These are phyloP conservation scores for Tauraco erythrolophus DNA, from an alignment of 2,113 vertebrate species.

Conservation along the genomic window DNA sequence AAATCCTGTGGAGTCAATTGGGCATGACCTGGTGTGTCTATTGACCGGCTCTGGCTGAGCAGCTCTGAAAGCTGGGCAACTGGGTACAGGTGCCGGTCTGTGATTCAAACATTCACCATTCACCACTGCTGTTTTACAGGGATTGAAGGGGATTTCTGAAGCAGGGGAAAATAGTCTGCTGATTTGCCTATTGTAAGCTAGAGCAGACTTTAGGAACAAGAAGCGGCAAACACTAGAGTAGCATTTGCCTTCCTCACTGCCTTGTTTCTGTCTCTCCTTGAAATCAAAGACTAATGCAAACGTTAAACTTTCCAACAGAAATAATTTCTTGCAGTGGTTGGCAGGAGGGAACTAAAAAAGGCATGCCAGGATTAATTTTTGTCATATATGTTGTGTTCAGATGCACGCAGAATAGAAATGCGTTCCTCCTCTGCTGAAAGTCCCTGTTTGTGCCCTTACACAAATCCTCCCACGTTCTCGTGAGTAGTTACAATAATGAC, in stretches of 20 bases:
- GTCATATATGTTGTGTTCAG: neutral
- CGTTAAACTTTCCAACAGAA: constrained; percentile 6
- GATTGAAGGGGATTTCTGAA: neutral
- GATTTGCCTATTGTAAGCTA: neutral
- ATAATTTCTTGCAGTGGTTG: neutral
- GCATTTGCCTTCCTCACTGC: neutral
- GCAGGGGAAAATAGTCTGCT: neutral
- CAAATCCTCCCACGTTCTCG: constrained; percentile 5
- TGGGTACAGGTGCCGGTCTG: neutral
- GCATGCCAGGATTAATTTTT: neutral
- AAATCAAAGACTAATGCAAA: neutral
- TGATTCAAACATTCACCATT: neutral
- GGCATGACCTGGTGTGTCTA: neutral
- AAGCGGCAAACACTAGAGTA: neutral
- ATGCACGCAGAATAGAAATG: neutral
- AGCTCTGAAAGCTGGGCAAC: neutral
- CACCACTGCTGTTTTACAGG: neutral
- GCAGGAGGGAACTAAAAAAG: neutral
- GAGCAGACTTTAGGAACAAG: neutral
- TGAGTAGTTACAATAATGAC: constrained; percentile 17
- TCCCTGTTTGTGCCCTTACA: constrained; percentile 6
- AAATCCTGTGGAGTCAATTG: constrained; percentile 30
- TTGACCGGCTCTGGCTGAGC: neutral
- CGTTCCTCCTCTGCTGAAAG: accelerated
- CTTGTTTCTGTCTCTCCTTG: neutral